Percentiles rank a stretch among this genome's conserved stretches.
These are phyloP conservation scores for Phoeniculus purpureus DNA, from an alignment of 2,797 vertebrate genomes.

Conservation along the genomic window DNA sequence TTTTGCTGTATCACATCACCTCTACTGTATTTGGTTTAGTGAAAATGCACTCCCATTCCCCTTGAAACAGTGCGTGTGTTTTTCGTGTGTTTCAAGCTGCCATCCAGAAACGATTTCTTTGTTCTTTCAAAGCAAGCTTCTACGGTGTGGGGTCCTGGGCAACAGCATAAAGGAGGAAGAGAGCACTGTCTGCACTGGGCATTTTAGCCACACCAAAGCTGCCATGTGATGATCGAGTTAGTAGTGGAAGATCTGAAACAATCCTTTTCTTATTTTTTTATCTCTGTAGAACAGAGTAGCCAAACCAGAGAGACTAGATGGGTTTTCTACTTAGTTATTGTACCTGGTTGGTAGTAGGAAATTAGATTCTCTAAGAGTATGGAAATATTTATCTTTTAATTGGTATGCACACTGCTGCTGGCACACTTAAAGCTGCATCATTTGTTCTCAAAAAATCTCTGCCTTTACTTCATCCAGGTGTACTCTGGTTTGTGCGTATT, in stretches of 20 bases:
- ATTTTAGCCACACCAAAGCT: slow-evolving; percentile 37
- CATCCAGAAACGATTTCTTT: slow-evolving; percentile 11
- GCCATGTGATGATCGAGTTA: not conserved
- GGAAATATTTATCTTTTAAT: not conserved
- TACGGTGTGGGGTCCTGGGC: not conserved
- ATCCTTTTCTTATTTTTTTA: not conserved
- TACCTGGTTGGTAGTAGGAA: not conserved
- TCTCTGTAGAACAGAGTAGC: not conserved
- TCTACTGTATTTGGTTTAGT: not conserved
- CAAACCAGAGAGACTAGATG: not conserved
- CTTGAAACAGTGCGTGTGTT: not conserved
- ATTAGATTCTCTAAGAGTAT: not conserved
- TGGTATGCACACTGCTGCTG: not conserved
- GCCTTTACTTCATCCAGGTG: not conserved
- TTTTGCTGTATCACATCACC: not conserved
- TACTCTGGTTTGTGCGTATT: not conserved
- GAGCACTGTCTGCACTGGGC: not conserved
- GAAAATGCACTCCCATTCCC: not conserved
- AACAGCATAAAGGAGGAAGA: not conserved
- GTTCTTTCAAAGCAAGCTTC: not conserved
- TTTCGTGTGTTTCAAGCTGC: not conserved
- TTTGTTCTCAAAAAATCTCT: not conserved
- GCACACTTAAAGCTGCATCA: not conserved
- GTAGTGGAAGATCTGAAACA: not conserved
- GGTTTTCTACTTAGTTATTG: not conserved